phyloP scores from a whole-genome alignment of 2,113 vertebrate species.

The Pitta sordida region DNA sequence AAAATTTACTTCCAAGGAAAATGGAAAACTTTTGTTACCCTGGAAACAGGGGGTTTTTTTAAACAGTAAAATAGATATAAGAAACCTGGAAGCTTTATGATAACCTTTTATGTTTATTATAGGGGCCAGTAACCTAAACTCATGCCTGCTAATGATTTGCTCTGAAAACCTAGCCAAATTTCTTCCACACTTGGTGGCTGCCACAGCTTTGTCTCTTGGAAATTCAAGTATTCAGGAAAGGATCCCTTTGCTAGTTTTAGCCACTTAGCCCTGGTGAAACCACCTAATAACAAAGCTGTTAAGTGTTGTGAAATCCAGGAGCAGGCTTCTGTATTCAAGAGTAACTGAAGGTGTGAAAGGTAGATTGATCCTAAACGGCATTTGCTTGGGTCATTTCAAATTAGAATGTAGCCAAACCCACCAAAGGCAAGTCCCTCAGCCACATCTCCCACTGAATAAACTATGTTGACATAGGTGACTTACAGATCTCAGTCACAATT shows the following conservation, averaged over 20 bases:
- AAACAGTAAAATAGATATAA: neutral
- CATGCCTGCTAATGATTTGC: neutral
- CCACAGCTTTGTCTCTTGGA: neutral
- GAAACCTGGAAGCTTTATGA: neutral
- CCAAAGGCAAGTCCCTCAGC: neutral
- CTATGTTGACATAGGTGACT: neutral
- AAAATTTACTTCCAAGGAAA: neutral
- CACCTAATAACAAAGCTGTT: neutral
- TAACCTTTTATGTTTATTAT: neutral
- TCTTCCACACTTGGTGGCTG: neutral
- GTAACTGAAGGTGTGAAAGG: neutral
- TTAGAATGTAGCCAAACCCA: neutral
- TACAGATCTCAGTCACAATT: rapidly evolving
- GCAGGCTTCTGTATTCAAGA: neutral
- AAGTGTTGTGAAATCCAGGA: neutral
- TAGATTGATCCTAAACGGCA: neutral
- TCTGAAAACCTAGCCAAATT: neutral
- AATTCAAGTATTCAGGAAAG: neutral
- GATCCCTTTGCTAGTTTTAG: neutral
- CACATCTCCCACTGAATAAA: neutral
- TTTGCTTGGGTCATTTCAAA: neutral
- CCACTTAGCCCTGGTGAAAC: neutral
- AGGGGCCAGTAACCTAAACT: neutral
- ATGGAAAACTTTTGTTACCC: neutral
- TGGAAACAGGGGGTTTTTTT: neutral